Base-by-base conservation (phyloP, 2,888 invertebrate species). In the Catocala sponsa region DNA sequence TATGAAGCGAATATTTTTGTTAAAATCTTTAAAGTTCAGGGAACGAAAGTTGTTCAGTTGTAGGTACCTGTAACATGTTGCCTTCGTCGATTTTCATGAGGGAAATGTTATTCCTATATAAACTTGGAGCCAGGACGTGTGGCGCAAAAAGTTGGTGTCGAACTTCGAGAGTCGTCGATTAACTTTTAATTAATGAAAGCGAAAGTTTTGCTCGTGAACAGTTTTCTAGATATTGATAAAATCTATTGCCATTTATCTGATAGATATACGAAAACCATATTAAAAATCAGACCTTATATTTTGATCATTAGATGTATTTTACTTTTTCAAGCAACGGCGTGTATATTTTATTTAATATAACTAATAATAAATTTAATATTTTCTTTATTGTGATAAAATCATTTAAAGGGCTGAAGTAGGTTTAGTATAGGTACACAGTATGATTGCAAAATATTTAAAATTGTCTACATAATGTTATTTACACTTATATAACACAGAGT, bases 101-200 rank as follows among this genome's bases (percentile, higher is more conserved):
- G 55, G 11, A 59, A 74, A 74, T 67, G 72, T 69, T 78, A 74
- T 77, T 74, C 59, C 51, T 55, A 38, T 63, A 61, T 60, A 65
- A 72, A 72, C 55, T 74, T 58, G 41, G 41, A 47, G 59, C 54
- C 54, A 49, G 62, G 46, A 79, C 62, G 71, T 72, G 68, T 72
- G 74, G 59, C 58, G 58, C 70, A 63, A 73, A 70, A 70, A 71
- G 61, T 70, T 72, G 10, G 49, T 55, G 58, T 50, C 57, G 32
- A 70, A 79, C 68, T 79, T 79, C 43, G 52, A 61, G 62, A 74
- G 64, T 73, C 68, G 64, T 77, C 78, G 74, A 86, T 85, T 82
- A 82, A 86, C 82, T 85, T 85, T 85, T 85, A 86, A 86, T 86
- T 84, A 85, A 83, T 79, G 74, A 80, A 83, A 81, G 68, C 65